Base-by-base conservation (phyloP, 30 jellyfish, hydroid and myxozoan genomes). In the Rhopilema esculentum region DNA sequence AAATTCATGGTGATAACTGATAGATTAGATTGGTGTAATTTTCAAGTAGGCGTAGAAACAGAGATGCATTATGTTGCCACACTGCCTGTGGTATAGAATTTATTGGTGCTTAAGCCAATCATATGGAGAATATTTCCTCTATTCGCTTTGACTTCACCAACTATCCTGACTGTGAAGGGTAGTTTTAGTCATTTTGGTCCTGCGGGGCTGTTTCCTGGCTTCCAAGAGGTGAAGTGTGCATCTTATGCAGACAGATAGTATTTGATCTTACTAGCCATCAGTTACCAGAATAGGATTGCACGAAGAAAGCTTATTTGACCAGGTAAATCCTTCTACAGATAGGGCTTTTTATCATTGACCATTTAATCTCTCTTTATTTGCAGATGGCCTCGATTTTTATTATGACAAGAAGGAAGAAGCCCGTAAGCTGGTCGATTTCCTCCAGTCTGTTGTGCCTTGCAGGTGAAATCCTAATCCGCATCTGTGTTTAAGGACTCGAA, bases 311-410 rank as follows among this genome's bases (percentile, higher is more conserved):
- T 2, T 40, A 40, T 40, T 40, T 40, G 57, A 40, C 57, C 57
- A 40, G 57, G 57, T 40, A 40, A 40, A 40, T 40, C 57, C 57
- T 40, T 40, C 12, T 40, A 40, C 57, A 40, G 57, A 40, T 40
- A 40, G 57, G 57, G 57, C 57, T 40, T 40, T 40, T 12, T 40
- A 40, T 40, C 12, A 40, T 40, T 40, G 9, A 6, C 57, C 57
- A 40, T 2, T 40, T 40, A 40, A 40, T 40, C 57, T 40, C 57
- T 40, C n/a, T 50, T 68, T 28, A 21, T 48, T 62, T 82, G 61
- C 62, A 94, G 99, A 95, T 85, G 99, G 99, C 16, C 94, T 95
- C 20, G 99, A 95, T 64, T 95, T 95, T 70, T 95, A 63, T 72
- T 95, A 79, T 68, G 91, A 92, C 75, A 89, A 89, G 84, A 90